These are phyloP conservation scores for Nebria salina DNA, from an alignment of 2,888 invertebrate species.

Conservation along the genomic window DNA sequence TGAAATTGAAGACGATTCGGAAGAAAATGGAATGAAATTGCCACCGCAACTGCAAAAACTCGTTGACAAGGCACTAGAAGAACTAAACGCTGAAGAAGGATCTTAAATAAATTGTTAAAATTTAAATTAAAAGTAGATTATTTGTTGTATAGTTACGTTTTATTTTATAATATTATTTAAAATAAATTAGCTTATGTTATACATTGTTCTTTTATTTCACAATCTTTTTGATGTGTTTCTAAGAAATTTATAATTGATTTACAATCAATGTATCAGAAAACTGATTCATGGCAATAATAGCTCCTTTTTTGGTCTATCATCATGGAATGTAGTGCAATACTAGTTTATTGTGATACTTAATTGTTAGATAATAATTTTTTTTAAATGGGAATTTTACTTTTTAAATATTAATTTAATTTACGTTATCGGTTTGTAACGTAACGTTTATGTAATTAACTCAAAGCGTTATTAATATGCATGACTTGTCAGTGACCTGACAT, in stretches of 20 bases:
- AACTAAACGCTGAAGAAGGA: constrained; percentile 51
- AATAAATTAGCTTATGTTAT: background rate
- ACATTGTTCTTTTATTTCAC: background rate
- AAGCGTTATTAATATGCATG: constrained; percentile 26
- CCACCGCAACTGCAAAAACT: constrained; percentile 71
- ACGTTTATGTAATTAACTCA: constrained; percentile 15
- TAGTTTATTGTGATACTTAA: too few relatives aligned
- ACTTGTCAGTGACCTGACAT: constrained; percentile 29
- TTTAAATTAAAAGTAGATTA: background rate
- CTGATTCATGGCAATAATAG: too few relatives aligned
- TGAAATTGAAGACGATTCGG: constrained; percentile 51
- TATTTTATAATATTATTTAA: background rate
- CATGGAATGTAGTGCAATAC: too few relatives aligned
- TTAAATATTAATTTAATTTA: background rate
- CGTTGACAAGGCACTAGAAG: constrained; percentile 67
- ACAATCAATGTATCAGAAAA: too few relatives aligned
- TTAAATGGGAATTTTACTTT: too few relatives aligned
- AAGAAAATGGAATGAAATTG: constrained; percentile 59
- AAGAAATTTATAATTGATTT: too few relatives aligned
- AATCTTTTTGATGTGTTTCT: too few relatives aligned
- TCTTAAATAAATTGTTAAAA: constrained; percentile 9
- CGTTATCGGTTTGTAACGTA: background rate
- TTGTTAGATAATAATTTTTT: too few relatives aligned
- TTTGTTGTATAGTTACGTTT: background rate
- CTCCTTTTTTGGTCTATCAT: too few relatives aligned